Evolutionary conservation across 2,113 vertebrate genomes (phyloP).

Genomic region (Pseudorhombus dupliciocellatus): DNA sequence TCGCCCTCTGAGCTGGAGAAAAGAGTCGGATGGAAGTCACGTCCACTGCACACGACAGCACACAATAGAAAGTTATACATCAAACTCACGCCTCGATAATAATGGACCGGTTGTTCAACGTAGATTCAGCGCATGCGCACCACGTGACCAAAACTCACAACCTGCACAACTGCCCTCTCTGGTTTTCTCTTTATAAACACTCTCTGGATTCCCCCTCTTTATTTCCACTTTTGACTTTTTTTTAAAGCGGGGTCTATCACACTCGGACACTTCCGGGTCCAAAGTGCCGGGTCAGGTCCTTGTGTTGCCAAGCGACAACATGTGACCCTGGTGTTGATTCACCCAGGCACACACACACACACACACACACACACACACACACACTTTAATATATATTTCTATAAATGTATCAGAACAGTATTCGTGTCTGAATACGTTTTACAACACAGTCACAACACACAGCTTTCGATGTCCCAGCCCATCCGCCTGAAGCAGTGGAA

Average conservation of each 20-base stretch:
- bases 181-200: too few relatives aligned
- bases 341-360: background rate
- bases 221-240: background rate
- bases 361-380: background rate
- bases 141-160: slow-evolving; percentile 6
- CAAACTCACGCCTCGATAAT: background rate
- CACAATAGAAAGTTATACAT: background rate
- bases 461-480: background rate
- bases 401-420: background rate
- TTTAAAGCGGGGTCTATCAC: background rate
- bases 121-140: slow-evolving; percentile 40
- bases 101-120: slow-evolving; percentile 30
- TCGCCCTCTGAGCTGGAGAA: background rate
- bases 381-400: too few relatives aligned
- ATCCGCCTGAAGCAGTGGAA: background rate
- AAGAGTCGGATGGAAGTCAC: background rate
- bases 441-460: background rate
- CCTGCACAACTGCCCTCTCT: slow-evolving; percentile 23
- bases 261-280: slow-evolving; percentile 43
- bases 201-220: too few relatives aligned
- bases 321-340: slow-evolving; percentile 46
- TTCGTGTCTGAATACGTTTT: background rate
- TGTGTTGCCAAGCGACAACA: slow-evolving; percentile 54
- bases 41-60: background rate
- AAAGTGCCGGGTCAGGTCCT: slow-evolving; percentile 43